Conservation (phyloP, 1,140 invertebrate genomes). For the Bombus confusus region DNA sequence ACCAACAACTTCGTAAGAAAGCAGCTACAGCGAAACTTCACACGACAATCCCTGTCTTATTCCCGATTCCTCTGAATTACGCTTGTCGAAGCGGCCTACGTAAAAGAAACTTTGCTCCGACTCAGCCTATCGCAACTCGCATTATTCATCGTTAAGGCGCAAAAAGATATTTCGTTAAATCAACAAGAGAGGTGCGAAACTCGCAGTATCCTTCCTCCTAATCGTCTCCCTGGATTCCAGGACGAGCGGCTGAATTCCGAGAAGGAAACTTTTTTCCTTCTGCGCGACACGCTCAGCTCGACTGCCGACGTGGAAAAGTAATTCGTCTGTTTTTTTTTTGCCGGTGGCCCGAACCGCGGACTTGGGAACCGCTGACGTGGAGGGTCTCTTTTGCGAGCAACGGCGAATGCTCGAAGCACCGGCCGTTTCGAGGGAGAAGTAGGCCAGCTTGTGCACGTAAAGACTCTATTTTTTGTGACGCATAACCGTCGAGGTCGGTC, state of each 20-base stretch:
- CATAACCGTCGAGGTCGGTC: slow-evolving; percentile 55
- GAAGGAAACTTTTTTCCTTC: neutral
- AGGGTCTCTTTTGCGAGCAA: slow-evolving; percentile 52
- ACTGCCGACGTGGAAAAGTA: neutral
- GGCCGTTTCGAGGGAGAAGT: slow-evolving; percentile 52
- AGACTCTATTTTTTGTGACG: slow-evolving; percentile 63
- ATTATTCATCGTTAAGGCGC: neutral
- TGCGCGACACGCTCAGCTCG: neutral
- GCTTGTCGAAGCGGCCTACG: neutral
- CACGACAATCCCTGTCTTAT: neutral
- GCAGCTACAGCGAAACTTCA: neutral
- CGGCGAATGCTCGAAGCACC: slow-evolving; percentile 59
- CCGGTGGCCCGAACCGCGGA: neutral
- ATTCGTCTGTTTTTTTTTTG: neutral
- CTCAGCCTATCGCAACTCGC: no score
- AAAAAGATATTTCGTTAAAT: neutral
- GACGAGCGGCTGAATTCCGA: no score
- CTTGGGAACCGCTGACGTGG: slow-evolving; percentile 46
- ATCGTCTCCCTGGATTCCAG: no score
- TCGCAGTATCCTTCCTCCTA: no score
- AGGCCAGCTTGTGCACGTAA: slow-evolving; percentile 67
- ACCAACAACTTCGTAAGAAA: neutral
- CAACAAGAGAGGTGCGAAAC: no score
- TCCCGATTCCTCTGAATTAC: neutral
- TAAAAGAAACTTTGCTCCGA: neutral